Evolutionary conservation across 2,797 vertebrate species (phyloP).

Genomic region (Artibeus jamaicensis): DNA sequence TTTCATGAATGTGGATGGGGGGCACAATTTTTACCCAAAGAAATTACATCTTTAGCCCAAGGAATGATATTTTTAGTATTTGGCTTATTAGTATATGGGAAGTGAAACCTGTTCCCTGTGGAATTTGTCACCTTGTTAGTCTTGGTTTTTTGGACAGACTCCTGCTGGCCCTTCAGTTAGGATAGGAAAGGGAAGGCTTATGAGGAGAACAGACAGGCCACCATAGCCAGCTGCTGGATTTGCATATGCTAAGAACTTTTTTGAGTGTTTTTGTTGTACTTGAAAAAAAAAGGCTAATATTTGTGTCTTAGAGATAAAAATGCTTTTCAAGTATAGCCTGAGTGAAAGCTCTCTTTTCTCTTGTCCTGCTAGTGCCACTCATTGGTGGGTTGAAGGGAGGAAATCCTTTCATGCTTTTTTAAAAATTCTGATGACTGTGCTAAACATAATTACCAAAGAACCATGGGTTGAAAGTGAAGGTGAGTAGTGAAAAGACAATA

Average conservation of each 20-base stretch:
- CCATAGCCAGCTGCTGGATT: not conserved
- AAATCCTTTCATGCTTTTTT: conserved; percentile 10
- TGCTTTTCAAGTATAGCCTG: not conserved
- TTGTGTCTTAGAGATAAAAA: conserved; percentile 7
- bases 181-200: not conserved
- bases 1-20: not conserved
- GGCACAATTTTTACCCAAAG: not conserved
- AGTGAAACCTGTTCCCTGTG: conserved; percentile 11
- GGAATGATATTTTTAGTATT: not conserved
- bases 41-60: not conserved
- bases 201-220: not conserved
- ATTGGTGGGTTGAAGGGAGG: not conserved
- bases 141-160: not conserved
- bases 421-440: not conserved
- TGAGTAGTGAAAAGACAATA: not conserved
- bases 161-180: not conserved
- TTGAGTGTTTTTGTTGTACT: not conserved
- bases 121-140: not conserved
- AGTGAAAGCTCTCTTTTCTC: not conserved
- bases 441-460: not conserved
- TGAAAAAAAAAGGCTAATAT: conserved; percentile 2
- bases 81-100: conserved; percentile 11
- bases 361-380: not conserved
- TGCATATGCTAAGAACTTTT: not conserved
- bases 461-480: not conserved